Evolutionary conservation across 2,113 vertebrate species (phyloP).

Genomic region (Lethenteron reissneri): DNA sequence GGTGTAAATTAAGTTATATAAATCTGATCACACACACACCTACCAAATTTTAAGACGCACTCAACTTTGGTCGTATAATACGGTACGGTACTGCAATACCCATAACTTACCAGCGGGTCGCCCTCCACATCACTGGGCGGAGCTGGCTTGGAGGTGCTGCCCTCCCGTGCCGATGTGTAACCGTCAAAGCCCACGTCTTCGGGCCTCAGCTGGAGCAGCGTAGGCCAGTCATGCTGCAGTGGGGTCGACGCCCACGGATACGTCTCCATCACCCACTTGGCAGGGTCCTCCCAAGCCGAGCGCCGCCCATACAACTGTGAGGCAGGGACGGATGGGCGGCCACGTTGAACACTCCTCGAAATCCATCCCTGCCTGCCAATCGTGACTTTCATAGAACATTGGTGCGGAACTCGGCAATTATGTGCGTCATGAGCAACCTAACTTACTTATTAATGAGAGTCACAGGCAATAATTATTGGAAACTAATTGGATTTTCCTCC

Average conservation of each 20-base stretch:
- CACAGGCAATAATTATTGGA: too few relatives aligned
- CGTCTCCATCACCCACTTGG: slow-evolving; percentile 80
- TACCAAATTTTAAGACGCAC: too few relatives aligned
- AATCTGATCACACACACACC: too few relatives aligned
- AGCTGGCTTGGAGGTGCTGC: slow-evolving; percentile 41
- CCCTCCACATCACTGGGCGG: slow-evolving; percentile 58
- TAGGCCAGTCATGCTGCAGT: slow-evolving; percentile 65
- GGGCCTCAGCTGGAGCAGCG: slow-evolving; percentile 66
- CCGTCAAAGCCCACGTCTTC: slow-evolving; percentile 91
- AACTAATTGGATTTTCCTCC: too few relatives aligned
- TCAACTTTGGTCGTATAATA: too few relatives aligned
- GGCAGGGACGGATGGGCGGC: too few relatives aligned
- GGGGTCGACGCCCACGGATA: slow-evolving; percentile 64
- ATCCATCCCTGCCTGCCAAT: background rate
- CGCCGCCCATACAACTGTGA: slow-evolving; percentile 64
- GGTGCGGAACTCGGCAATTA: too few relatives aligned
- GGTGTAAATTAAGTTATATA: too few relatives aligned
- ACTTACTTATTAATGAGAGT: too few relatives aligned
- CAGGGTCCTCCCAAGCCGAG: slow-evolving; percentile 77
- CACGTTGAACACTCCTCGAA: background rate
- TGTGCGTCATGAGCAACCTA: too few relatives aligned
- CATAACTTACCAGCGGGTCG: slow-evolving; percentile 63
- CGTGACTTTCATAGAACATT: too few relatives aligned
- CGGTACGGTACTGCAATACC: too few relatives aligned
- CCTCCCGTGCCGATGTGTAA: slow-evolving; percentile 52